phyloP scores from a whole-genome alignment of 2,797 vertebrate genomes.

The Champsocephalus gunnari region DNA sequence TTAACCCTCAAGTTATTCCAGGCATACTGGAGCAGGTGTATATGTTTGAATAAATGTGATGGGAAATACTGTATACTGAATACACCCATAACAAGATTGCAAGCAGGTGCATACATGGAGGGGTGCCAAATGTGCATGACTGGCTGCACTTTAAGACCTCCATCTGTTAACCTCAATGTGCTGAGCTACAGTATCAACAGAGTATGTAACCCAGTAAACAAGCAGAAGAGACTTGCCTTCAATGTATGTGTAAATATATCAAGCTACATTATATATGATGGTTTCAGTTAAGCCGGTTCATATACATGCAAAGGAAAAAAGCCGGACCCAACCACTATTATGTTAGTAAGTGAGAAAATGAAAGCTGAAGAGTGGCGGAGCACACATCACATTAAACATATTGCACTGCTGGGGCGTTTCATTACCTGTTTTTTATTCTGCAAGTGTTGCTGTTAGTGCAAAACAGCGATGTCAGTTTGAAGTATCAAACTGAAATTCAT shows the following conservation, averaged over 20 bases:
- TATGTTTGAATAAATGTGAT: constrained; percentile 1
- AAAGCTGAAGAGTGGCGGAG: constrained; percentile 20
- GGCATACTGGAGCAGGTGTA: constrained; percentile 13
- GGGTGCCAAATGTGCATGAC: constrained; percentile 54
- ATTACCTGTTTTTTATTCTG: constrained; percentile 50
- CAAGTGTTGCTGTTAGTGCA: constrained; percentile 6
- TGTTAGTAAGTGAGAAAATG: constrained; percentile 6
- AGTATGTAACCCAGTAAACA: constrained; percentile 23
- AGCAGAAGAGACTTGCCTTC: constrained; percentile 28
- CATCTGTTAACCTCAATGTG: constrained; percentile 54
- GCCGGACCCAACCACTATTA: constrained; percentile 1
- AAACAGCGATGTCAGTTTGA: constrained; percentile 45
- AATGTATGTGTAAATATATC: constrained; percentile 46
- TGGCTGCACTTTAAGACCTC: constrained; percentile 44
- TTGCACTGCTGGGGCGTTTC: constrained; percentile 17
- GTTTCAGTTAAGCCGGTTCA: constrained; percentile 44
- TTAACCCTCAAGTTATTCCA: constrained; percentile 3
- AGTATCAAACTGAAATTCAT: constrained; percentile 58
- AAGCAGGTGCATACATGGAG: constrained; percentile 52
- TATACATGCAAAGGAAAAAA: constrained; percentile 29
- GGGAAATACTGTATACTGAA: constrained; percentile 4
- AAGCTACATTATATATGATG: constrained; percentile 14
- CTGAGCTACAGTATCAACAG: constrained; percentile 39
- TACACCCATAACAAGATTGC: constrained; percentile 21
- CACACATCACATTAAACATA: constrained; percentile 6